These are phyloP conservation scores for Ondatra zibethicus DNA, from an alignment of 2,113 vertebrate genomes.

Conservation along the genomic window DNA sequence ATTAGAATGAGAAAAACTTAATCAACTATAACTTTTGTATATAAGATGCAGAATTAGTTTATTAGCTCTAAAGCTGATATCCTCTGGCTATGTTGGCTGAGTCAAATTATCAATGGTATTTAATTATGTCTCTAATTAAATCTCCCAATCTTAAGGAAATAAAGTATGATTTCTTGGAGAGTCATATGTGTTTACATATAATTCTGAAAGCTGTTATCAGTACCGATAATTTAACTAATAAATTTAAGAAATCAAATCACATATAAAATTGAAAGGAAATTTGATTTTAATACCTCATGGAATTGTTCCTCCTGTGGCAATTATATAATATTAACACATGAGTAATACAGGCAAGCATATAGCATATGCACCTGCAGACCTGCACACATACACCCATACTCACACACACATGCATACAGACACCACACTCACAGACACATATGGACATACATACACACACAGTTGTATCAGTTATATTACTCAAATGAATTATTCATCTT, in stretches of 20 bases:
- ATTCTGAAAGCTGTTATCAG: background rate
- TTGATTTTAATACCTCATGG: background rate
- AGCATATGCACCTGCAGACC: background rate
- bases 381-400: background rate
- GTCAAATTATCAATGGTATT: background rate
- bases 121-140: background rate
- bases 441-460: background rate
- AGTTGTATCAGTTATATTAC: background rate
- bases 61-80: constrained; percentile 12
- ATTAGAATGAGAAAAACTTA: constrained; percentile 43
- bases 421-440: background rate
- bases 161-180: background rate
- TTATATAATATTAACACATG: background rate
- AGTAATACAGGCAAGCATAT: background rate
- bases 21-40: background rate
- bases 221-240: background rate
- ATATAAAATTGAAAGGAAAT: background rate
- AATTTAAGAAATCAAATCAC: background rate
- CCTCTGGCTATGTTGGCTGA: background rate
- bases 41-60: background rate
- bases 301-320: background rate
- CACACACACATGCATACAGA: background rate
- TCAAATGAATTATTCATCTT: background rate
- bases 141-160: background rate
- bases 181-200: background rate